These are phyloP conservation scores for Oreochromis mossambicus DNA, from an alignment of 2,797 vertebrate genomes.

Conservation along the genomic window DNA sequence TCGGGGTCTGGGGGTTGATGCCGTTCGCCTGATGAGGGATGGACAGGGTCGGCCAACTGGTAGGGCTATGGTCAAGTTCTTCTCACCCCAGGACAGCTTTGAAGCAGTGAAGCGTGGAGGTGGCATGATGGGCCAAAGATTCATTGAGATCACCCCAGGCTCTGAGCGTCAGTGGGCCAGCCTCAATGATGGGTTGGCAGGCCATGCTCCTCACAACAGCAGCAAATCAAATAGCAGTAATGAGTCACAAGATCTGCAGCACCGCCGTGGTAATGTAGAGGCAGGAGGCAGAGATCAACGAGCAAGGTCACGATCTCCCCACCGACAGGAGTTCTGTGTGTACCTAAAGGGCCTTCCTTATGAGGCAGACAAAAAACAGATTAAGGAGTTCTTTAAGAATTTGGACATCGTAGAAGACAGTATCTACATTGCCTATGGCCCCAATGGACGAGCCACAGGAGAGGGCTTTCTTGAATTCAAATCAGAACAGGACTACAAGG, in stretches of 20 bases:
- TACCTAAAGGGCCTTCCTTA: slow-evolving; percentile 97
- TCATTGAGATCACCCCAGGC: slow-evolving; percentile 90
- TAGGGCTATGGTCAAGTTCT: slow-evolving; percentile 93
- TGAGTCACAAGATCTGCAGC: slow-evolving; percentile 69
- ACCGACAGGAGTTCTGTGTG: slow-evolving; percentile 91
- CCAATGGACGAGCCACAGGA: slow-evolving; percentile 94
- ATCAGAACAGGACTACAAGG: slow-evolving; percentile 91
- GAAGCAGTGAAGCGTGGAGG: slow-evolving; percentile 92
- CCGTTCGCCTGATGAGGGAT: slow-evolving; percentile 87
- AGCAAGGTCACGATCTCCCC: slow-evolving; percentile 92
- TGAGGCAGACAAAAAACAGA: slow-evolving; percentile 94
- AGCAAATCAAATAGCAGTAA: slow-evolving; percentile 46
- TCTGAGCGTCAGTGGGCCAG: slow-evolving; percentile 91
- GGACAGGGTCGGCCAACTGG: slow-evolving; percentile 88
- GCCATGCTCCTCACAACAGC: slow-evolving; percentile 18
- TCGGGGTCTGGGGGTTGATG: slow-evolving; percentile 89
- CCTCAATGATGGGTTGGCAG: slow-evolving; percentile 59
- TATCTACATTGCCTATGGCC: slow-evolving; percentile 95
- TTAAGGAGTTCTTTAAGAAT: slow-evolving; percentile 98
- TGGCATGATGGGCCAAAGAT: slow-evolving; percentile 95
- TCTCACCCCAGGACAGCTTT: slow-evolving; percentile 91
- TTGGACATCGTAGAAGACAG: slow-evolving; percentile 93
- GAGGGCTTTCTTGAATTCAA: slow-evolving; percentile 97
- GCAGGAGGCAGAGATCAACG: slow-evolving; percentile 78
- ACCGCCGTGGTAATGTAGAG: slow-evolving; percentile 57